phyloP scores from a whole-genome alignment of 2,113 vertebrate genomes.

The Nesospiza acunhae region DNA sequence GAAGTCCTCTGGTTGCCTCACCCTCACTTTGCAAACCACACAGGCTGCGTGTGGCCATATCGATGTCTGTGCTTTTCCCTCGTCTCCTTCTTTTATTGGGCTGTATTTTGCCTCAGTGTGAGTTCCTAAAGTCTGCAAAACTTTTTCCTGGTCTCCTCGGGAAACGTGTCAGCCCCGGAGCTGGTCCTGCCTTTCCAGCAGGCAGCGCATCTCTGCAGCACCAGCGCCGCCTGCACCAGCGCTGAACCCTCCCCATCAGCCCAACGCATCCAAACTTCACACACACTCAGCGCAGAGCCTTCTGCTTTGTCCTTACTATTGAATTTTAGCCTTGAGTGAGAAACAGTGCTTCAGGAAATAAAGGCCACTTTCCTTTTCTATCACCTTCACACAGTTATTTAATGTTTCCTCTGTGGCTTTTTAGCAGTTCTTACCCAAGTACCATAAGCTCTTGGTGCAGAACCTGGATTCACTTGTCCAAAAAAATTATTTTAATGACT shows the following conservation, averaged over 20 bases:
- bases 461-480: neutral
- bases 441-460: neutral
- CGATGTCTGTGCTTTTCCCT: neutral
- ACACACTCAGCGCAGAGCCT: fast-evolving
- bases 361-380: neutral
- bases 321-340: neutral
- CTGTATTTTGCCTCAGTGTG: neutral
- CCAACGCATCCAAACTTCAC: neutral
- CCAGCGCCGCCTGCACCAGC: fast-evolving
- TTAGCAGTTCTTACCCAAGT: neutral
- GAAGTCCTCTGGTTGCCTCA: neutral
- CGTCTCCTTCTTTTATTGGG: fast-evolving
- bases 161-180: neutral
- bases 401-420: neutral
- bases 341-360: neutral
- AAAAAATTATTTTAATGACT: neutral
- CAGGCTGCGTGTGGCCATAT: fast-evolving
- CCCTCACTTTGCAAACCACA: neutral
- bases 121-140: neutral
- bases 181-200: neutral
- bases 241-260: neutral
- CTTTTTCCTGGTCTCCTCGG: neutral
- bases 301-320: neutral
- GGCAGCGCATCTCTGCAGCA: neutral
- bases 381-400: neutral